Evolutionary conservation across 2,797 vertebrate genomes (phyloP), one percentile per base, ranked within the genome.

Genomic region (Pogonophryne albipinna): DNA sequence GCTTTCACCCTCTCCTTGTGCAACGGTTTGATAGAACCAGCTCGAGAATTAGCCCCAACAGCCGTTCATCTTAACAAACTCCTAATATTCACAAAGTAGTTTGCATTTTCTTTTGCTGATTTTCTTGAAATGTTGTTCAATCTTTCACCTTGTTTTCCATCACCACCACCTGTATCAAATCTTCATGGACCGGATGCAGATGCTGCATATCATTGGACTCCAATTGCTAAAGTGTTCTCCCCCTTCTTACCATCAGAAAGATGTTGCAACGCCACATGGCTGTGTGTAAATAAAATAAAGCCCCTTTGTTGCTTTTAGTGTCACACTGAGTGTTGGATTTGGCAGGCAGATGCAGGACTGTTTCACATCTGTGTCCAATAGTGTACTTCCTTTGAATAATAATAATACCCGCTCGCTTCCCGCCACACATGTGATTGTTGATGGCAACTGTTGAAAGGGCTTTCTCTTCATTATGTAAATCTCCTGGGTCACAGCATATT

Each of bases 361-460:
- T 78, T 69, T 79, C 62, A 77, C 70, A 82, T 85, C 79, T 85
- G 74, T 66, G 66, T 84, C 82, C 78, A 72, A 82, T 71, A 74
- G 61, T 47, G 63, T 38, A 66, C 64, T 85, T 83, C 66, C 56
- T 76, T 66, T 85, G 72, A 86, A 82, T 74, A 79, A 74, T 80
- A 82, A 76, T 38, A 38, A 46, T 38, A 11, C 3, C 7, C 19
- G 6, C 71, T 59, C 4, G 8, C 64, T 57, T 47, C 46, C 66
- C 69, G 73, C 69, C 50, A 65, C 65, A 74, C 58, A 58, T 66
- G n/a, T 76, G 70, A 76, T 60, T 71, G 71, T 76, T 41, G 78
- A 85, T 80, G 82, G 80, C 79, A 76, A 68, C 72, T 59, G 78
- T 79, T 87, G 55, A 85, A 85, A 85, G 66, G 66, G 51, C 56